phyloP scores from a whole-genome alignment of 1,140 invertebrate species.

The Listronotus bonariensis region DNA sequence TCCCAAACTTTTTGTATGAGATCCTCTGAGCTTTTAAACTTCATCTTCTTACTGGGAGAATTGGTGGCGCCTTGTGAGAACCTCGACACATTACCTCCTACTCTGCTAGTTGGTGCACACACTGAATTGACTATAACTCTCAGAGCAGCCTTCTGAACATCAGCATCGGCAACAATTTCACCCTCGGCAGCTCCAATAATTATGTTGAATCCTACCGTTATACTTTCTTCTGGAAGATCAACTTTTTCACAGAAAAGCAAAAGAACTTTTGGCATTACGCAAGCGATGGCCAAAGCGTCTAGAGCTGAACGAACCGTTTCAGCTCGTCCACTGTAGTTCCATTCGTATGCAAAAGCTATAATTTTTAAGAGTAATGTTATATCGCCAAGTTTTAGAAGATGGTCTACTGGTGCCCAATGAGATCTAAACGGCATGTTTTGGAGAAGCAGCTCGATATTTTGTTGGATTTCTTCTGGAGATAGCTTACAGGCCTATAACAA shows the following conservation, averaged over 20 bases:
- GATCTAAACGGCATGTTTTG: slow-evolving; percentile 75
- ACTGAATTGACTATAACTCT: slow-evolving; percentile 90
- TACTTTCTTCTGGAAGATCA: slow-evolving; percentile 73
- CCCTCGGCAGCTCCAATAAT: slow-evolving; percentile 86
- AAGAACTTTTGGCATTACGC: slow-evolving; percentile 87
- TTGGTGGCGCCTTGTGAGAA: slow-evolving; percentile 62
- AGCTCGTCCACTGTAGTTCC: slow-evolving; percentile 86
- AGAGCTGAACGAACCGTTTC: slow-evolving; percentile 89
- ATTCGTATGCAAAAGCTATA: slow-evolving; percentile 87
- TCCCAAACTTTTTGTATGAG: slow-evolving; percentile 92
- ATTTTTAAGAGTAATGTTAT: slow-evolving; percentile 83
- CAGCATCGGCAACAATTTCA: slow-evolving; percentile 85
- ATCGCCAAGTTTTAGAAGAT: slow-evolving; percentile 83
- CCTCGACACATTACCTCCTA: slow-evolving; percentile 67
- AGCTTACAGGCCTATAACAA: slow-evolving; percentile 68
- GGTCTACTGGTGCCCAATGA: slow-evolving; percentile 85
- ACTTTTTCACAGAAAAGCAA: slow-evolving; percentile 78
- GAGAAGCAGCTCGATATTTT: slow-evolving; percentile 81
- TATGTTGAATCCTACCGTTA: slow-evolving; percentile 75
- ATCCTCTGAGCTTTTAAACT: slow-evolving; percentile 78
- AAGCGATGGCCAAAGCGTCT: slow-evolving; percentile 88
- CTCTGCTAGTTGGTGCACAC: slow-evolving; percentile 83
- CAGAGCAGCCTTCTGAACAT: slow-evolving; percentile 89
- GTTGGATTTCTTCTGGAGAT: slow-evolving; percentile 77
- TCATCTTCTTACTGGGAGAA: slow-evolving; percentile 74